Evolutionary conservation across 1,140 invertebrate genomes (phyloP), one percentile per base, ranked within the genome.

Genomic region (Delia radicum): DNA sequence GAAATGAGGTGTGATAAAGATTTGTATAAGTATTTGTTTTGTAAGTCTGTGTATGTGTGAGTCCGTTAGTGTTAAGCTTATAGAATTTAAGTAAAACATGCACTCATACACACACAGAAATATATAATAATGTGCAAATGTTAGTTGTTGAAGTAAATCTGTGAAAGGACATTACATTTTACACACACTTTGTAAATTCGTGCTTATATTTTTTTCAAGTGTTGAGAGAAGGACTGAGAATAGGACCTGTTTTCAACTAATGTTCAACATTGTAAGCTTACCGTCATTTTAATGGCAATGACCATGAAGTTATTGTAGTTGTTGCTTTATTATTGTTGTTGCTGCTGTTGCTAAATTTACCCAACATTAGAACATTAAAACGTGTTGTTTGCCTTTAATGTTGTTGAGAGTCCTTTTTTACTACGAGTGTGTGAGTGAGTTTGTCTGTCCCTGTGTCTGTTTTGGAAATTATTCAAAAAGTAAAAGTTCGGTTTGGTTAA

Each of bases 1-100:
- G 8, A 69, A 69, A 69, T 69, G 65, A 69, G 65, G 65, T 69
- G 65, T 69, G 65, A 69, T 69, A n/a, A n/a, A n/a, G n/a, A n/a
- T n/a, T n/a, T n/a, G n/a, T n/a, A n/a, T n/a, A n/a, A n/a, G n/a
- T n/a, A n/a, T n/a, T n/a, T n/a, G n/a, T n/a, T n/a, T n/a, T n/a
- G n/a, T n/a, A 69, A 69, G 63, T 67, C 37, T 4, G 7, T 21
- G 48, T 55, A 10, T 21, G 48, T 55, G n/a, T 21, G 48, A 21
- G 21, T 55, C 48, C 21, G 15, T 55, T 55, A 55, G 48, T 55
- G 48, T 55, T 55, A 55, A 55, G 48, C 48, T 55, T 55, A 55
- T n/a, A 48, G 46, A 6, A 48, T 48, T 48, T 48, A 48, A 48
- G 6, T 18, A n/a, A 18, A 0, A 55, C 8, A 33, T 6, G 31